A percentile compares a stretch with the other conserved stretches of the same genome.
Conservation (phyloP, 2,888 invertebrate species). For the Schrankia costaestrigalis region DNA sequence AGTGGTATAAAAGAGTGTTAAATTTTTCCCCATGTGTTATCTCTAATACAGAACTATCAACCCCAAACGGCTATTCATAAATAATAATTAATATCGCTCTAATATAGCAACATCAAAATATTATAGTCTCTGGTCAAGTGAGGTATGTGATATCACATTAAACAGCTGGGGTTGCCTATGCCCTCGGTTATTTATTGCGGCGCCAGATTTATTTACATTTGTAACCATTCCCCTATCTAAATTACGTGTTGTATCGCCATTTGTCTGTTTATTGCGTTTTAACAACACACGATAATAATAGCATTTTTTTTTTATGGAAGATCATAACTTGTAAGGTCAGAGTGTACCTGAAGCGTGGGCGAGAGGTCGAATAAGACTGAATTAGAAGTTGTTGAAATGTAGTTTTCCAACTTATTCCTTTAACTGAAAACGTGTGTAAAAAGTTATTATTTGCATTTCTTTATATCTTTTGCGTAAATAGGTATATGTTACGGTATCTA, state of each 20-base stretch:
- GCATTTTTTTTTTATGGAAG: constrained; percentile 17
- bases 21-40: too few relatives aligned
- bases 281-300: constrained; percentile 45
- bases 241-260: constrained; percentile 62
- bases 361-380: too few relatives aligned
- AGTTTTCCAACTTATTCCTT: too few relatives aligned
- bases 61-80: too few relatives aligned
- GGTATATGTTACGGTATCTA: too few relatives aligned
- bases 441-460: too few relatives aligned
- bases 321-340: neutral
- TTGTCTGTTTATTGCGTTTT: constrained; percentile 62
- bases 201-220: constrained; percentile 60
- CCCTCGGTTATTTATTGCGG: constrained; percentile 49
- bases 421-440: too few relatives aligned
- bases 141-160: constrained; percentile 13
- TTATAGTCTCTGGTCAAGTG: constrained; percentile 9
- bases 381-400: too few relatives aligned
- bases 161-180: constrained; percentile 17
- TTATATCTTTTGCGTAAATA: too few relatives aligned
- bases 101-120: neutral
- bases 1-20: too few relatives aligned
- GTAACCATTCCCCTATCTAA: constrained; percentile 65
- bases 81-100: too few relatives aligned
- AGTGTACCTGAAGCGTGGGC: neutral
- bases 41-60: too few relatives aligned